Conservation (phyloP, 1,140 invertebrate genomes). For the Probaryconus sp. region DNA sequence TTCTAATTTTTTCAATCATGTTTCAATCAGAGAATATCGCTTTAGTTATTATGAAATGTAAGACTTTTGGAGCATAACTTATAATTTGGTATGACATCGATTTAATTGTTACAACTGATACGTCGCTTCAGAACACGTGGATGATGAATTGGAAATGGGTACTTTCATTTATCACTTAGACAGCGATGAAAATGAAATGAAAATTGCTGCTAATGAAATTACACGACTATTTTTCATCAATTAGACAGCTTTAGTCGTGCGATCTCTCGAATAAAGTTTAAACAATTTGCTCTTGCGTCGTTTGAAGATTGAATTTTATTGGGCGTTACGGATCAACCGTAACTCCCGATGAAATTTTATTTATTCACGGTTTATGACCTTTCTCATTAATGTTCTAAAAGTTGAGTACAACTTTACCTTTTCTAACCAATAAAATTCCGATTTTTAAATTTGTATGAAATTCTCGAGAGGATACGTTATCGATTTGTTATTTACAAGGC, state of each 20-base stretch:
- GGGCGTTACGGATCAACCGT: not conserved
- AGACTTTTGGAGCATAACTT: constrained; percentile 14
- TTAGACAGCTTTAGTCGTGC: no score
- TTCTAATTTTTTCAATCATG: no score
- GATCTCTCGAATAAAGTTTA: no score
- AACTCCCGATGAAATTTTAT: constrained; percentile 26
- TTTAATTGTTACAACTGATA: constrained; percentile 14
- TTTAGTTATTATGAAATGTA: no score
- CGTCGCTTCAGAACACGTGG: constrained; percentile 8
- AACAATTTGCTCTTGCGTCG: constrained; percentile 1
- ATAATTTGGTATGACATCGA: constrained; percentile 18
- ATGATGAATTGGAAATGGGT: constrained; percentile 28
- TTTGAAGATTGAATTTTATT: constrained; percentile 20
- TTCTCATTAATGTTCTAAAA: constrained; percentile 33
- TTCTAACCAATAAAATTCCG: not conserved
- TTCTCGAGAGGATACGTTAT: constrained; percentile 33
- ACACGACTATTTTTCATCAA: no score
- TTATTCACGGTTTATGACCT: constrained; percentile 35
- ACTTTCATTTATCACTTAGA: no score
- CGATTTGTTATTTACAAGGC: constrained; percentile 25
- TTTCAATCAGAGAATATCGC: no score
- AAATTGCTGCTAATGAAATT: no score
- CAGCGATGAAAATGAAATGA: not conserved
- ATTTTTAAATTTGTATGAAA: constrained; percentile 39
- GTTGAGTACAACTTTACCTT: constrained; percentile 11